These are phyloP conservation scores for Plagodis dolabraria DNA, from an alignment of 2,888 invertebrate species.

Conservation along the genomic window DNA sequence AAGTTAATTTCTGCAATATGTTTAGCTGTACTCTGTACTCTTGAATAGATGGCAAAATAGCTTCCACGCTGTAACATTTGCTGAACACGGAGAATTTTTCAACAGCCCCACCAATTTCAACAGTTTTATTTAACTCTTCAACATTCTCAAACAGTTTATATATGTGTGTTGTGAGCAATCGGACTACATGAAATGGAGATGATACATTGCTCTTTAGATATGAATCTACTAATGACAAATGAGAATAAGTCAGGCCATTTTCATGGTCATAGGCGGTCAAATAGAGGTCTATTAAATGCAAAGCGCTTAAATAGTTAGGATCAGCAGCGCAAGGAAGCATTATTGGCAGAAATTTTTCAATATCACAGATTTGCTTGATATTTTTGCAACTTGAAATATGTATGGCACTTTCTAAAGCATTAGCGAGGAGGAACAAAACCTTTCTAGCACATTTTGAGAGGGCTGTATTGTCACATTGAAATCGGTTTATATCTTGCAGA, in stretches of 20 bases:
- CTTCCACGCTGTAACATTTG: conserved; percentile 89
- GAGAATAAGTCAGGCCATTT: conserved; percentile 67
- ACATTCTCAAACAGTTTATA: conserved; percentile 87
- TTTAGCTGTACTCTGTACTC: conserved; percentile 92
- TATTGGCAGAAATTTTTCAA: conserved; percentile 68
- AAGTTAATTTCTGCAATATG: conserved; percentile 89
- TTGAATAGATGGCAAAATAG: conserved; percentile 88
- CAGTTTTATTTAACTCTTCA: conserved; percentile 73
- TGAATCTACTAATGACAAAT: conserved; percentile 78
- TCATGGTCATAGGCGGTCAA: conserved; percentile 77
- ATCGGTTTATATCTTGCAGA: conserved; percentile 55
- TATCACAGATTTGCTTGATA: conserved; percentile 73
- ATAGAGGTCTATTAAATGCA: conserved; percentile 84
- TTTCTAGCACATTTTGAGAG: conserved; percentile 67
- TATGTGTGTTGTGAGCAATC: conserved; percentile 89
- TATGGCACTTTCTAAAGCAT: conserved; percentile 84
- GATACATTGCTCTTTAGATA: conserved; percentile 86
- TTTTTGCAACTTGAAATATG: conserved; percentile 82
- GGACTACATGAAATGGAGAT: conserved; percentile 88
- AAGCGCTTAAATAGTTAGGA: conserved; percentile 72
- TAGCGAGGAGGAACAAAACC: conserved; percentile 82
- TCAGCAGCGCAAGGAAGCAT: conserved; percentile 75
- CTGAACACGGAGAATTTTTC: conserved; percentile 86
- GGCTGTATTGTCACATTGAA: conserved; percentile 60
- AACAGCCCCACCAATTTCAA: conserved; percentile 54